Conservation (phyloP, 2,888 invertebrate species). For the Megamerina dolium region DNA sequence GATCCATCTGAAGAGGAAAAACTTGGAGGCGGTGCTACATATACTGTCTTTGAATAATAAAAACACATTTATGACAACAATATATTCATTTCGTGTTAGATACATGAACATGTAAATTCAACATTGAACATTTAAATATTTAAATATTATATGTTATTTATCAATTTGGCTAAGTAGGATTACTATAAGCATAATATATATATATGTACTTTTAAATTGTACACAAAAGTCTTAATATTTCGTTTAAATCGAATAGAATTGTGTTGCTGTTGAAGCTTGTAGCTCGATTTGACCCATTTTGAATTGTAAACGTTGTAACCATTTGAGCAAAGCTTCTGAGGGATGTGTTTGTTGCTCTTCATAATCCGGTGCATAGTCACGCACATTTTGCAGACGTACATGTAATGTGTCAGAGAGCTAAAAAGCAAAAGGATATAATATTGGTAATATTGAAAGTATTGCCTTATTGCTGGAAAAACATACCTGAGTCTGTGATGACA, state of each 20-base stretch:
- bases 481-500: slow-evolving; percentile 83
- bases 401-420: slow-evolving; percentile 86
- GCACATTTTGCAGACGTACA: slow-evolving; percentile 79
- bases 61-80: no score
- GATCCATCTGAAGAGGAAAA: slow-evolving; percentile 37
- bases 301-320: slow-evolving; percentile 89
- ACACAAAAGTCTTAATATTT: not conserved
- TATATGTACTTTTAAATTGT: not conserved
- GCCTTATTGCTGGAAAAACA: no score
- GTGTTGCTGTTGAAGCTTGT: slow-evolving; percentile 86
- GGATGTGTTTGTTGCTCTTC: slow-evolving; percentile 45
- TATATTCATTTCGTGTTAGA: no score
- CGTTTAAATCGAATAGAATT: slow-evolving; percentile 72
- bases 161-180: no score
- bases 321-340: slow-evolving; percentile 60
- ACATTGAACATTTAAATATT: no score
- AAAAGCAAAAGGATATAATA: no score
- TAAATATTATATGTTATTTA: no score
- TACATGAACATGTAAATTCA: no score
- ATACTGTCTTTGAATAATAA: slow-evolving; percentile 27
- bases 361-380: slow-evolving; percentile 65
- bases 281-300: slow-evolving; percentile 98
- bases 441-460: no score
- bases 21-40: slow-evolving; percentile 28
- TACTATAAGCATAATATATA: not conserved